phyloP scores from a whole-genome alignment of 1,140 invertebrate species.

The Leptonema lineaticorne region DNA sequence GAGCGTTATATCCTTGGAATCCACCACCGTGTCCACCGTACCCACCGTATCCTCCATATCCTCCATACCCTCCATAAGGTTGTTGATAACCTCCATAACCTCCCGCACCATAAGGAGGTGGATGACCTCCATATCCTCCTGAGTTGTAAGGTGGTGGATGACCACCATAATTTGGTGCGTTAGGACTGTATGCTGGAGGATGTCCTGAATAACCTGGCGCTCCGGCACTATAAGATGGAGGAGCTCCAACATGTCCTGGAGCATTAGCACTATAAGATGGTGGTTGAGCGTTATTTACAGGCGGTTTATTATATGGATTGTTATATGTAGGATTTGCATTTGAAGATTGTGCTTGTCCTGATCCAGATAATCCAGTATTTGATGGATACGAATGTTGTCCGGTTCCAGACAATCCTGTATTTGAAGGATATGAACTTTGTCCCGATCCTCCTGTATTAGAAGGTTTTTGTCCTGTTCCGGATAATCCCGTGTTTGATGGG shows the following conservation, averaged over 20 bases:
- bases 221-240: slow-evolving; percentile 44
- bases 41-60: slow-evolving; percentile 46
- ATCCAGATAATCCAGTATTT: slow-evolving; percentile 28
- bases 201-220: not conserved
- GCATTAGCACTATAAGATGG: slow-evolving; percentile 41
- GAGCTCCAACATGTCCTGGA: slow-evolving; percentile 43
- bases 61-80: slow-evolving; percentile 29
- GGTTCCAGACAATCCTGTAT: slow-evolving; percentile 27
- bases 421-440: slow-evolving; percentile 27
- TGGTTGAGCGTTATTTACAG: slow-evolving; percentile 40
- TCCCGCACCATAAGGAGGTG: slow-evolving; percentile 35
- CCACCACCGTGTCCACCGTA: slow-evolving; percentile 35
- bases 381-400: slow-evolving; percentile 9
- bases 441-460: not conserved
- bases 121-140: not conserved
- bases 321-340: slow-evolving; percentile 43
- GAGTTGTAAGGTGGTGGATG: slow-evolving; percentile 20
- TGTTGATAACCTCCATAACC: slow-evolving; percentile 10
- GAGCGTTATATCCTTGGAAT: not conserved
- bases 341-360: slow-evolving; percentile 41
- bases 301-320: slow-evolving; percentile 37
- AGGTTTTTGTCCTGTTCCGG: slow-evolving; percentile 27
- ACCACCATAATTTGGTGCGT: slow-evolving; percentile 16
- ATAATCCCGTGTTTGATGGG: slow-evolving; percentile 25
- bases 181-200: slow-evolving; percentile 23